Conservation (phyloP, 2,797 vertebrate species). For the Chaetophractus vellerosus region DNA sequence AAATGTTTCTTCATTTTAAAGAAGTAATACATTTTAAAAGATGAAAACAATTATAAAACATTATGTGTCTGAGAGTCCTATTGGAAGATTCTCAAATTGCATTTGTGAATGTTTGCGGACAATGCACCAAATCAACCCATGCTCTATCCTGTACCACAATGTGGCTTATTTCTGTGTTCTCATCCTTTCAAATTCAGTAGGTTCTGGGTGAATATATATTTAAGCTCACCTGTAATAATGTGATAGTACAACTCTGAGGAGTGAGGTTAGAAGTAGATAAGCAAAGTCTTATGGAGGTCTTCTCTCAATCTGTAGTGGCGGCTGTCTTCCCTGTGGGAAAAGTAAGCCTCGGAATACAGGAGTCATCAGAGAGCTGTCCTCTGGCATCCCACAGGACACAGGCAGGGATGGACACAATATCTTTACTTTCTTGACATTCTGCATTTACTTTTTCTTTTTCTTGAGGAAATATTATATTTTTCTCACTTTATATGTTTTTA, state of each 20-base stretch:
- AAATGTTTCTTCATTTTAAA: neutral
- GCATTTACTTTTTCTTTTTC: neutral
- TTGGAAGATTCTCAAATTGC: neutral
- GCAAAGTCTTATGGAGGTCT: neutral
- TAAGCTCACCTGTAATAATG: too few relatives aligned
- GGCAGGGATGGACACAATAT: neutral
- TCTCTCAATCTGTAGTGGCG: too few relatives aligned
- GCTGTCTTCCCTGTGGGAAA: neutral
- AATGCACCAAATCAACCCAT: neutral
- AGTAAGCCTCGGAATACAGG: neutral
- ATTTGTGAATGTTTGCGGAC: neutral
- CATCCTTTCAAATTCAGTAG: neutral
- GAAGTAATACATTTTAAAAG: neutral
- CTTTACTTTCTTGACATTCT: neutral
- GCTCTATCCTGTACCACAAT: neutral
- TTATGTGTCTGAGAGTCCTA: neutral
- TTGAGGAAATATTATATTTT: neutral
- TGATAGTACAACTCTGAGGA: neutral
- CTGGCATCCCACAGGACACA: neutral
- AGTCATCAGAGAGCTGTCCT: neutral
- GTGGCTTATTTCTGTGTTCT: neutral
- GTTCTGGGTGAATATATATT: neutral
- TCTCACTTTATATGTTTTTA: neutral
- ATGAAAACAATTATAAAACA: neutral
- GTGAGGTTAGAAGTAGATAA: neutral